Conservation (phyloP, 2,888 invertebrate genomes). For the Yponomeuta sedellus region DNA sequence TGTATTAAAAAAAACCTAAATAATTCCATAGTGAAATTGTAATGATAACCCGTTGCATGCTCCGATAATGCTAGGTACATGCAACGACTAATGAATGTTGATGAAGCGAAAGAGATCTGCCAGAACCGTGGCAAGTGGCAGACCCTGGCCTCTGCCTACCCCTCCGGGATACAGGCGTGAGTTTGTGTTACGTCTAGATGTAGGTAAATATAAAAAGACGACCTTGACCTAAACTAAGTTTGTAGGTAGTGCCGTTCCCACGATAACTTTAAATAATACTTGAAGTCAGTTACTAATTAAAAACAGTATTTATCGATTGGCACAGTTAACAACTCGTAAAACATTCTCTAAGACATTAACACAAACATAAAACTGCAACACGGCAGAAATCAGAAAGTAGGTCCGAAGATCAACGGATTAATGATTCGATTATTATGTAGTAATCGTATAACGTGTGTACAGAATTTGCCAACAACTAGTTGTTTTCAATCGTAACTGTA, state of each 20-base stretch:
- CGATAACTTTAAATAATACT: not conserved
- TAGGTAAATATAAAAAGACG: not conserved
- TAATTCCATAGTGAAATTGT: no score
- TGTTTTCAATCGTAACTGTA: no score
- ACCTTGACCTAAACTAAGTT: not conserved
- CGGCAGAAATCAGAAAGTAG: not conserved
- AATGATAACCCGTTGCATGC: no score
- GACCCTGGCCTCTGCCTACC: no score
- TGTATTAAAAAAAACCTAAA: no score
- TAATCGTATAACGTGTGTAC: not conserved
- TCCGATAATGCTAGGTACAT: no score
- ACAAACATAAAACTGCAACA: not conserved
- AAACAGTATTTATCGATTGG: not conserved
- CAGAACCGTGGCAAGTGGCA: no score
- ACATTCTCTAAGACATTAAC: not conserved
- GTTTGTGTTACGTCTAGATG: no score
- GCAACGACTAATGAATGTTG: no score
- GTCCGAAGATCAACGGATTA: not conserved
- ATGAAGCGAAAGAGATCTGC: no score
- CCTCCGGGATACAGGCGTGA: no score
- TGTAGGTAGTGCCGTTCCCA: not conserved
- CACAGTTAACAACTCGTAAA: not conserved
- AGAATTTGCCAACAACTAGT: no score
- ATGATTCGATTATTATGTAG: not conserved
- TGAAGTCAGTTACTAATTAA: not conserved